Conservation (phyloP, 2,888 invertebrate species). For the Hanleya hanleyi region DNA sequence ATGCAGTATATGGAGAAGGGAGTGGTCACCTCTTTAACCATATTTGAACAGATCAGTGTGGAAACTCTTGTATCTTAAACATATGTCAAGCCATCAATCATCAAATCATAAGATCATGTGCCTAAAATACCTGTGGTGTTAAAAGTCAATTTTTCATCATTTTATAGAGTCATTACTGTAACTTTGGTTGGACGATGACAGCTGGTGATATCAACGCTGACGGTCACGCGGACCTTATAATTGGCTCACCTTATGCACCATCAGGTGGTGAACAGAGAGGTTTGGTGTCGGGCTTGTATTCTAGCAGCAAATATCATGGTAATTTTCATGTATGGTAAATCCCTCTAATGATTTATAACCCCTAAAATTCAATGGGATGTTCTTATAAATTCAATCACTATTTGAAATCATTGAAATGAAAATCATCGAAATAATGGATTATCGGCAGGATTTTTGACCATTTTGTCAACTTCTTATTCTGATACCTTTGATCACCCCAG, state of each 20-base stretch:
- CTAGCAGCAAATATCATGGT: conserved; percentile 39
- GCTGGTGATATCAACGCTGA: conserved; percentile 62
- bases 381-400: neutral
- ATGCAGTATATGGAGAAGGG: too few relatives aligned
- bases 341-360: too few relatives aligned
- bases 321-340: neutral
- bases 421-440: neutral
- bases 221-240: conserved; percentile 59
- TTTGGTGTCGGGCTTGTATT: conserved; percentile 49
- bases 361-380: neutral
- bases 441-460: neutral
- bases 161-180: conserved; percentile 60
- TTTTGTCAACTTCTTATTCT: too few relatives aligned
- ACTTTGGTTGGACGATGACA: conserved; percentile 60
- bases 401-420: neutral
- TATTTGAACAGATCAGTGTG: too few relatives aligned
- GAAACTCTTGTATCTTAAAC: neutral
- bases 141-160: neutral
- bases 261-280: conserved; percentile 60
- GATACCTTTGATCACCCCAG: too few relatives aligned
- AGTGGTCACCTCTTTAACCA: too few relatives aligned
- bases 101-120: neutral
- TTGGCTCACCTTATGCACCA: conserved; percentile 64
- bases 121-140: neutral
- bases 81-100: too few relatives aligned